Evolutionary conservation across 2,888 invertebrate genomes (phyloP).

Genomic region (Coelogynopora nodosa): DNA sequence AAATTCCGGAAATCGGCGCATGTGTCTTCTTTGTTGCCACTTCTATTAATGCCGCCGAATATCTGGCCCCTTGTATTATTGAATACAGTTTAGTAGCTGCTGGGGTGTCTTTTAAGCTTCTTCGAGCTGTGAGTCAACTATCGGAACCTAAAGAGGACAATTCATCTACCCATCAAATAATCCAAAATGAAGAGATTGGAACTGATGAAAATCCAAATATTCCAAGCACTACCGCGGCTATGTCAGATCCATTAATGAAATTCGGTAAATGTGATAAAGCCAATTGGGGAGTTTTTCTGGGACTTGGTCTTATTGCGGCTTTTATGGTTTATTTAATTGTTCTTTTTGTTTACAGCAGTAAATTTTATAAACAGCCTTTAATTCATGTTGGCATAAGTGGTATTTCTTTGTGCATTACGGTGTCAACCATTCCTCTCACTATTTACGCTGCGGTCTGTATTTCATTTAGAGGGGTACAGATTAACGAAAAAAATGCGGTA

Average conservation of each 20-base stretch:
- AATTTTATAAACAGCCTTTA: neutral
- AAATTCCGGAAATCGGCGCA: neutral
- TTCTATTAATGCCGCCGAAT: neutral
- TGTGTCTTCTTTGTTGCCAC: neutral
- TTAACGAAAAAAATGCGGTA: neutral
- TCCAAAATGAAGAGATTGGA: neutral
- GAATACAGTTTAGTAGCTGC: conserved; percentile 1
- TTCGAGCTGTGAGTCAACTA: neutral
- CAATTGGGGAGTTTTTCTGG: neutral
- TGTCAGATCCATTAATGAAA: no score
- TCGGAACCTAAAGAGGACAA: neutral
- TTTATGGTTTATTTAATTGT: neutral
- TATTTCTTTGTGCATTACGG: neutral
- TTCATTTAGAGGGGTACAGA: neutral
- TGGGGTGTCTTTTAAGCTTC: neutral
- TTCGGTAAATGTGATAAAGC: conserved; percentile 13
- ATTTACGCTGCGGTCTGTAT: neutral
- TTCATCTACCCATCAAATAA: neutral
- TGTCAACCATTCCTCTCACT: neutral
- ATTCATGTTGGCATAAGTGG: conserved; percentile 17
- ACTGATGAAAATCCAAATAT: neutral
- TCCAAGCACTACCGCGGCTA: neutral
- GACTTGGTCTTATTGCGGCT: neutral
- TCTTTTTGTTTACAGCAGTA: neutral
- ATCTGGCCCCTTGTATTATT: conserved; percentile 9